Conservation (phyloP, 2,113 vertebrate species). For the Salminus brasiliensis region DNA sequence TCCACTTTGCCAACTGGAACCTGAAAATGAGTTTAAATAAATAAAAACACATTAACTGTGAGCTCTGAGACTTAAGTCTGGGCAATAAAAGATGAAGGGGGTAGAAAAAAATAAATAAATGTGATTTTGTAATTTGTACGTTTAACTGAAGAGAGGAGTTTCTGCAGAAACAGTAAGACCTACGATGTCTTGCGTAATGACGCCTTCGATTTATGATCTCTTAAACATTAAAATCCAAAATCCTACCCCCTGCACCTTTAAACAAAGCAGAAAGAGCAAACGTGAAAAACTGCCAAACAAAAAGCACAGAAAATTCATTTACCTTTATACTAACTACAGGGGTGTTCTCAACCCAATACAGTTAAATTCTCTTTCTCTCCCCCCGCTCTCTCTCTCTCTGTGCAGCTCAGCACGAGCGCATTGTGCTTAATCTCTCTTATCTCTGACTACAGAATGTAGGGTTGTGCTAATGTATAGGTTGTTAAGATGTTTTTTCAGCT, state of each 20-base stretch:
- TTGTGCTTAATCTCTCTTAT: too few species aligned
- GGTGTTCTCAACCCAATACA: too few species aligned
- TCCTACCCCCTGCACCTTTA: constrained; percentile 7
- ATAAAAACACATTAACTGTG: not conserved
- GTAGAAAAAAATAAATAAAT: too few species aligned
- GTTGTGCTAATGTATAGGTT: too few species aligned
- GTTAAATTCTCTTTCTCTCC: too few species aligned
- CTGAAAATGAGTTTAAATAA: not conserved
- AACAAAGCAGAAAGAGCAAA: not conserved
- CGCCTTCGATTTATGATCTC: not conserved
- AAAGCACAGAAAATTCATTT: not conserved
- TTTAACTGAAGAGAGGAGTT: not conserved
- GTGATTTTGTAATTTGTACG: too few species aligned
- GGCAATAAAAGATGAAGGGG: not conserved
- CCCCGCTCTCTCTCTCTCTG: too few species aligned
- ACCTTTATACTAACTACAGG: too few species aligned
- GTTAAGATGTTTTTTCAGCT: too few species aligned
- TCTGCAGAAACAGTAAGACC: not conserved
- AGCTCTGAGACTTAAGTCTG: not conserved
- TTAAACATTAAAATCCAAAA: not conserved
- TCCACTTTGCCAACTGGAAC: not conserved
- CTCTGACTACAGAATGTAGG: too few species aligned
- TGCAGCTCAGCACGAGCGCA: too few species aligned
- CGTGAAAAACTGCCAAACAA: not conserved
- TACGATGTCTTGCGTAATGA: too few species aligned